Base-by-base conservation (phyloP, 1,140 invertebrate genomes). In the Planococcus citri region DNA sequence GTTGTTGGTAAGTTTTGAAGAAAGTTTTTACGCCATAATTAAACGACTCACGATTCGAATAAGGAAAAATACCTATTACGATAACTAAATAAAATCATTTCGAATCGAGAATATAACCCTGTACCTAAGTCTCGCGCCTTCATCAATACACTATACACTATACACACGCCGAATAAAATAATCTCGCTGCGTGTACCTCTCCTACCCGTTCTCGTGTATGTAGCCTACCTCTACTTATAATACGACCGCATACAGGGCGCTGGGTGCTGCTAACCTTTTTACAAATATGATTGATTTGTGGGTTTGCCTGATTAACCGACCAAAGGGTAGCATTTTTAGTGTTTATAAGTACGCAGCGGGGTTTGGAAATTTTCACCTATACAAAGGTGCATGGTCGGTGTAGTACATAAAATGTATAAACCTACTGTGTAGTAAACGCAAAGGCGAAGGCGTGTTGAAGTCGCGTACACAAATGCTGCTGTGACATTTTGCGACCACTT, bases 271-370 rank as follows among this genome's bases (percentile, higher is more conserved):
- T 3, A 6, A 33, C 29, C 29, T 33, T 17, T 51, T 51, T 51
- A 51, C 41, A 51, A 51, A 51, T 51, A 20, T 51, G 41, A 51
- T 51, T 51, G 41, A 51, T 51, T 51, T 51, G 41, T 51, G 41
- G 41, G 41, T 51, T 51, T 51, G 41, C n/a, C 41, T 51, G 41
- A 51, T 51, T 51, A 51, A 51, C 41, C 41, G 41, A 33, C 29
- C 29, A 51, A 51, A 51, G 41, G 41, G 41, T 51, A 51, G n/a
- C 17, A 51, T 51, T 14, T 51, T 51, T 51, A 17, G 41, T 51
- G 41, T 17, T 20, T 14, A 17, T 51, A 51, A 33, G 29, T 33
- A 33, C 29, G 29, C 41, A 51, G 6, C 41, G 41, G 41, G 41
- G 41, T 2, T 51, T 51, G 12, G 41, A 51, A 51, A 51, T 17